phyloP scores from a whole-genome alignment of 1,140 invertebrate species.

The Cydia amplana region DNA sequence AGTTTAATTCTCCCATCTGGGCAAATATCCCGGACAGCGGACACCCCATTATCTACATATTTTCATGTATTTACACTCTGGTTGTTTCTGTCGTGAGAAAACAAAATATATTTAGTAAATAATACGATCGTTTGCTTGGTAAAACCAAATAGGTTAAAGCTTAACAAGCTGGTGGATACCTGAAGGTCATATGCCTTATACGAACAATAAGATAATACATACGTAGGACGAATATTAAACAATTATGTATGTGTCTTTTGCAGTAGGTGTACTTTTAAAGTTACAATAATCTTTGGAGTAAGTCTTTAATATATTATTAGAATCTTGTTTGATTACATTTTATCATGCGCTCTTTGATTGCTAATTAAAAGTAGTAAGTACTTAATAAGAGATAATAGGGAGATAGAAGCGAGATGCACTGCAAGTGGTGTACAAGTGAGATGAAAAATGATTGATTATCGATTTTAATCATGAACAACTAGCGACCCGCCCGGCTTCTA shows the following conservation, averaged over 20 bases:
- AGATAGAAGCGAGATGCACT: too few species aligned
- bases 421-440: too few species aligned
- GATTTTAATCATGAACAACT: too few species aligned
- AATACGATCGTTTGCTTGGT: neutral
- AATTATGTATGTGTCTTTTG: conserved; percentile 22
- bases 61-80: too few species aligned
- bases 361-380: too few species aligned
- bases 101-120: neutral
- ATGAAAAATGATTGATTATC: too few species aligned
- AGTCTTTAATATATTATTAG: neutral
- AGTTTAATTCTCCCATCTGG: too few species aligned
- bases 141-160: conserved; percentile 13
- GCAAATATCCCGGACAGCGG: too few species aligned
- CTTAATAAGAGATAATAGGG: too few species aligned
- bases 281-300: neutral
- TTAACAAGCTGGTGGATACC: conserved; percentile 12
- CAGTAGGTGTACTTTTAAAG: conserved; percentile 18
- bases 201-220: conserved; percentile 28
- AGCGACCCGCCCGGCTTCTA: too few species aligned
- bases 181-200: conserved; percentile 26
- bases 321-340: neutral
- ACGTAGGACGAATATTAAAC: conserved; percentile 23
- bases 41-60: too few species aligned
- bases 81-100: neutral
- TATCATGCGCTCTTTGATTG: too few species aligned